Evolutionary conservation across 2,888 invertebrate species (phyloP), one percentile per base, ranked within the genome.

Genomic region (Deilephila elpenor): DNA sequence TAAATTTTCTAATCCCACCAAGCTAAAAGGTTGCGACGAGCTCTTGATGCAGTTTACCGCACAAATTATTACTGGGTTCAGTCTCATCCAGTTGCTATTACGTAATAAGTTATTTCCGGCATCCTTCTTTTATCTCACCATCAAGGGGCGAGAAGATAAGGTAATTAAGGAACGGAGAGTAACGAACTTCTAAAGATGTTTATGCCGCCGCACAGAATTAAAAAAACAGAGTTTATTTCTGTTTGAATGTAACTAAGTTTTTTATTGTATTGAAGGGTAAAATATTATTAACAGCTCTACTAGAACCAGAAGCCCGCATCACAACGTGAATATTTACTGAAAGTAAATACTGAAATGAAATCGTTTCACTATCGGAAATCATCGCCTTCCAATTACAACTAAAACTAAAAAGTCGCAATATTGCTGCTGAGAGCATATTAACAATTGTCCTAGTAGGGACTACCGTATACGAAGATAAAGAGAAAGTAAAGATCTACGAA

Each of bases 51-150:
- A 51, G 44, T 67, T 51, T 67, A 67, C 64, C 44, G 20, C 44
- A 6, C 11, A 25, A 25, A 67, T 67, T 51, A 67, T 67, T 44
- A n/a, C 62, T 7, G 17, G 25, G 67, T 67, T 67, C 67, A 67
- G 51, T 67, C 51, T 67, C 44, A 67, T 20, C 51, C 25, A 67
- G 67, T 51, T 67, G 25, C 67, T 51, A 44, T 51, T 67, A 67
- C 67, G 25, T 17, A 67, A 67, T 67, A 51, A 67, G 25, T 67
- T 67, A 67, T 67, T 67, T 67, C 51, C 67, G 44, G 20, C 64
- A 20, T 67, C 51, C 67, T 67, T 67, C 67, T 67, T 64, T 67
- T 51, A 67, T 67, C 67, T 67, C 51, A 7, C 67, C 67, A 67
- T 67, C 67, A 67, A 51, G 67, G 51, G 37, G 64, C 64, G 67